Percentiles rank a stretch among this genome's conserved stretches.
Conservation (phyloP, 1,140 invertebrate genomes). For the Chrysopa pallens region DNA sequence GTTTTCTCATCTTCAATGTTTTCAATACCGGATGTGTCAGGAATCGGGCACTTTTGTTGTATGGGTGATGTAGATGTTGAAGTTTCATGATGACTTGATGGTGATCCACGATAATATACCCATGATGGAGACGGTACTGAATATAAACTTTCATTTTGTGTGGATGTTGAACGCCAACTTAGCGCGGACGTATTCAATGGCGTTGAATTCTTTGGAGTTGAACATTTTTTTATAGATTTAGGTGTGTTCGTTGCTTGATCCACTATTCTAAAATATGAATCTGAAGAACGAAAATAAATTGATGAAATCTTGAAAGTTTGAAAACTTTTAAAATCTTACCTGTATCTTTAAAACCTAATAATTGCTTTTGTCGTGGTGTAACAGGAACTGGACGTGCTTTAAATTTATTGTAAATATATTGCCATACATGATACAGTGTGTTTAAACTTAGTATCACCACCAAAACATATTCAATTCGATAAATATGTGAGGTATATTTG, state of each 20-base stretch:
- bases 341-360: constrained; percentile 19
- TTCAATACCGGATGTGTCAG: constrained; percentile 18
- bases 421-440: constrained; percentile 21
- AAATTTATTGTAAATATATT: constrained; percentile 19
- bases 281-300: no score
- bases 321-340: no score
- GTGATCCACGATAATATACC: constrained; percentile 8
- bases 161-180: constrained; percentile 16
- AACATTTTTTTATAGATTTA: constrained; percentile 1
- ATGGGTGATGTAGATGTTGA: neutral
- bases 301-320: no score
- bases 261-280: no score
- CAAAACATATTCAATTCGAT: constrained; percentile 19
- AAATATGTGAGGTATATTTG: constrained; percentile 11
- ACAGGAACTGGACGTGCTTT: no score
- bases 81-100: neutral
- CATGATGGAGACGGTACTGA: constrained; percentile 13
- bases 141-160: constrained; percentile 14
- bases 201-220: constrained; percentile 8
- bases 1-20: constrained; percentile 26
- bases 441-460: constrained; percentile 18
- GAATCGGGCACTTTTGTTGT: constrained; percentile 3
- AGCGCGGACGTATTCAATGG: constrained; percentile 18
- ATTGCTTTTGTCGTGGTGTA: no score
- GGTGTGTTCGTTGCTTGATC: neutral